Evolutionary conservation across 2,888 invertebrate species (phyloP).

Genomic region (Alloplasta piceator): DNA sequence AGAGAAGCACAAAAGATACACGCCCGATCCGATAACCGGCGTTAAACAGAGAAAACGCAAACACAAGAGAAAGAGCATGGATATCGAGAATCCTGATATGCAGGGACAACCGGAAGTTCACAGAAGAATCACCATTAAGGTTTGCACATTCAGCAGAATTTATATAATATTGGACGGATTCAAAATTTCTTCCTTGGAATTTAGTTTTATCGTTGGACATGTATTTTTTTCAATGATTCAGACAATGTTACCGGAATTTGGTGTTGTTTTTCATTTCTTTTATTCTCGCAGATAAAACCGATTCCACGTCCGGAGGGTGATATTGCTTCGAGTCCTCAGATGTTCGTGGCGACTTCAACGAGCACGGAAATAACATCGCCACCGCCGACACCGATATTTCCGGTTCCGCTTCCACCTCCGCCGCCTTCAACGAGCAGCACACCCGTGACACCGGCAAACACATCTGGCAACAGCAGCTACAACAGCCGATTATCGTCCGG

Average conservation of each 20-base stretch:
- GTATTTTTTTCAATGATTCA: neutral
- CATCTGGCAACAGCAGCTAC: slow-evolving; percentile 60
- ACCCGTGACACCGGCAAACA: slow-evolving; percentile 62
- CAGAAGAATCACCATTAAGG: slow-evolving; percentile 93
- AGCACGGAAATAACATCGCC: slow-evolving; percentile 81
- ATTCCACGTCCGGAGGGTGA: slow-evolving; percentile 92
- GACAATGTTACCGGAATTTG: neutral
- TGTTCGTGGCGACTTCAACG: slow-evolving; percentile 85
- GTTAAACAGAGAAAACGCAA: slow-evolving; percentile 91
- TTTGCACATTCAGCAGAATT: slow-evolving; percentile 74
- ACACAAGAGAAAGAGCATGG: slow-evolving; percentile 91
- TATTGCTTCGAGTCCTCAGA: slow-evolving; percentile 88
- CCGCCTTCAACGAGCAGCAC: slow-evolving; percentile 72
- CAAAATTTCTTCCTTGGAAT: slow-evolving; percentile 8
- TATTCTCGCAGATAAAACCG: slow-evolving; percentile 87
- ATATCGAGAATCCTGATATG: slow-evolving; percentile 85
- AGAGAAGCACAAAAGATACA: slow-evolving; percentile 91
- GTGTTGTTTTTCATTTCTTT: slow-evolving; percentile 5
- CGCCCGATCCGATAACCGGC: slow-evolving; percentile 87
- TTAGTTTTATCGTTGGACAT: slow-evolving; percentile 10
- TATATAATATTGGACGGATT: neutral
- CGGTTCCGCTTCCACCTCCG: slow-evolving; percentile 71
- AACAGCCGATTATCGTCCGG: slow-evolving; percentile 73
- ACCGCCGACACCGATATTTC: slow-evolving; percentile 69
- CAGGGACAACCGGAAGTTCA: slow-evolving; percentile 84